Percentiles rank a stretch among this genome's conserved stretches.
Conservation (phyloP, 2,888 invertebrate genomes). For the Hecatera dysodea region DNA sequence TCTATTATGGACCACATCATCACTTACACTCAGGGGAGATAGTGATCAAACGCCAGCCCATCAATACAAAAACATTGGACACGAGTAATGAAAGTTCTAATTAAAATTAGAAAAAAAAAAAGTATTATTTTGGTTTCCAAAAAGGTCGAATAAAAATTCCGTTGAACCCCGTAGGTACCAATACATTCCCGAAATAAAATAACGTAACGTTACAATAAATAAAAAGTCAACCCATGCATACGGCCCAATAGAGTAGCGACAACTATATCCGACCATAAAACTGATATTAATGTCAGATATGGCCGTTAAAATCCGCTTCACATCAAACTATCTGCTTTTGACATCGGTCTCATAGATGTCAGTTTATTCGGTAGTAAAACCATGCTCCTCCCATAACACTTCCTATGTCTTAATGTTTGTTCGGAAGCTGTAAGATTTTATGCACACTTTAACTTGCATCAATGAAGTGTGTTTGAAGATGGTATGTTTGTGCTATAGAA, state of each 20-base stretch:
- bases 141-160: too few species aligned
- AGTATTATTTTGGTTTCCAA: too few species aligned
- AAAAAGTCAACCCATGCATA: constrained; percentile 48
- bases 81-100: too few species aligned
- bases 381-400: constrained; percentile 79
- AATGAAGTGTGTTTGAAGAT: constrained; percentile 56
- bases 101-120: too few species aligned
- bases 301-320: constrained; percentile 68
- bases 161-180: not conserved
- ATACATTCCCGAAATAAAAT: constrained; percentile 50
- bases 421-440: constrained; percentile 81
- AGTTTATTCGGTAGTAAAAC: constrained; percentile 85
- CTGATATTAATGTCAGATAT: constrained; percentile 55
- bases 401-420: constrained; percentile 77
- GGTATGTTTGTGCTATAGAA: not conserved
- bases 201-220: constrained; percentile 42
- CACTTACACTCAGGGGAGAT: too few species aligned
- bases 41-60: too few species aligned
- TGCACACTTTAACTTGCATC: constrained; percentile 68
- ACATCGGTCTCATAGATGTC: constrained; percentile 76
- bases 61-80: too few species aligned
- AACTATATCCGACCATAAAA: constrained; percentile 70
- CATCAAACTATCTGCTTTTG: constrained; percentile 71
- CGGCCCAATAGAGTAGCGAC: constrained; percentile 48
- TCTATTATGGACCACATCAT: too few species aligned